Evolutionary conservation across 2,888 invertebrate species (phyloP).

Genomic region (Ophion costatus): DNA sequence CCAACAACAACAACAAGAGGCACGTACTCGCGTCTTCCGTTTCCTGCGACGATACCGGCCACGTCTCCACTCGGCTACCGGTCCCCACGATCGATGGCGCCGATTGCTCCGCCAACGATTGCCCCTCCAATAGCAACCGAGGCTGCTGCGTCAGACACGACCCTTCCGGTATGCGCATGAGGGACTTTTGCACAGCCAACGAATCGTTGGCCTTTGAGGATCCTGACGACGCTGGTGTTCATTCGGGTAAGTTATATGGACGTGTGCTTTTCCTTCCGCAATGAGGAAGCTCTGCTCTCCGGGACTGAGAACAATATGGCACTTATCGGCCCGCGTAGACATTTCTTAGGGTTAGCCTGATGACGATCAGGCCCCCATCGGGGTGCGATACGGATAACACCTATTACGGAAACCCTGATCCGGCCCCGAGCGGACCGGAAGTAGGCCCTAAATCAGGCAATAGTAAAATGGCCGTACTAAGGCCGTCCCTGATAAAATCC

Average conservation of each 20-base stretch:
- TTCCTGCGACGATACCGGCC: constrained; percentile 48
- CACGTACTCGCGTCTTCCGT: constrained; percentile 52
- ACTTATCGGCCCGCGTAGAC: too few species aligned
- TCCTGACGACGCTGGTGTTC: constrained; percentile 87
- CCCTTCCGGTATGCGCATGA: constrained; percentile 67
- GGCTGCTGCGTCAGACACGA: constrained; percentile 30
- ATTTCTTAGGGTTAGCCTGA: too few species aligned
- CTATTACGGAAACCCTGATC: too few species aligned
- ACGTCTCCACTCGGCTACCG: not conserved
- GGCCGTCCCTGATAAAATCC: too few species aligned
- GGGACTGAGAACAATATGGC: too few species aligned
- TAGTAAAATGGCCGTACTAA: too few species aligned
- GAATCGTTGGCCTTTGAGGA: constrained; percentile 83
- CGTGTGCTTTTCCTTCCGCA: not conserved
- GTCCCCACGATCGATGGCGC: constrained; percentile 41
- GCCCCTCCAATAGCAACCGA: constrained; percentile 25
- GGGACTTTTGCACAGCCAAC: constrained; percentile 74
- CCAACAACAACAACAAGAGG: constrained; percentile 41
- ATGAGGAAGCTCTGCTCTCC: too few species aligned
- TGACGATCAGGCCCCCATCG: too few species aligned
- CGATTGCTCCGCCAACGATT: constrained; percentile 60
- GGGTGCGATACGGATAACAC: too few species aligned
- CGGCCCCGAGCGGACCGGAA: too few species aligned
- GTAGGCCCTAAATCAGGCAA: too few species aligned
- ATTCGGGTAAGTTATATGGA: constrained; percentile 92